phyloP scores from a whole-genome alignment of 1,140 invertebrate genomes.

The Magallana gigas region DNA sequence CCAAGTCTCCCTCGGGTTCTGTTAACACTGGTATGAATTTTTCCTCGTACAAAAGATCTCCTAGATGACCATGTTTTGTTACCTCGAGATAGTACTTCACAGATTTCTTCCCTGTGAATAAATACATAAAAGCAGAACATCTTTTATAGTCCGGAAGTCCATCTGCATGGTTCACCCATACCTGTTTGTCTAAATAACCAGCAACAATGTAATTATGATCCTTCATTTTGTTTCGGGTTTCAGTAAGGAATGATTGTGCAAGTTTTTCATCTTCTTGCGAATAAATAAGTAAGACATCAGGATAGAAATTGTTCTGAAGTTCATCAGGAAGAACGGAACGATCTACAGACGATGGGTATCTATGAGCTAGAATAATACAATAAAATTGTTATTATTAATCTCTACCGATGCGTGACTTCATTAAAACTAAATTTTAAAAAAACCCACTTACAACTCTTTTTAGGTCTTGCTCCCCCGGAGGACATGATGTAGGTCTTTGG shows the following conservation, averaged over 20 bases:
- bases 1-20: neutral
- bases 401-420: too few relatives aligned
- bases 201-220: neutral
- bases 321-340: neutral
- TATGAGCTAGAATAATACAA: too few relatives aligned
- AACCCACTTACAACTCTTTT: neutral
- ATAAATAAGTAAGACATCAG: neutral
- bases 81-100: neutral
- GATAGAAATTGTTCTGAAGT: neutral
- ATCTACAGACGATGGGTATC: too few relatives aligned
- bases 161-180: neutral
- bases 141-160: neutral
- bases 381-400: too few relatives aligned
- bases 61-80: neutral
- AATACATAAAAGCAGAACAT: neutral
- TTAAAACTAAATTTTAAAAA: neutral
- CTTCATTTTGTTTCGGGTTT: neutral
- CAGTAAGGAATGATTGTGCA: neutral
- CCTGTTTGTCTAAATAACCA: neutral
- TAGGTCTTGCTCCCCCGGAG: neutral
- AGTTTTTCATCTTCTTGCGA: neutral
- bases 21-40: constrained; percentile 1
- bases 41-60: neutral
- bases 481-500: neutral
- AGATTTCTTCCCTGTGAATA: neutral